Base-by-base conservation (phyloP, 2,888 invertebrate species). In the Tetrapedia diversipes region DNA sequence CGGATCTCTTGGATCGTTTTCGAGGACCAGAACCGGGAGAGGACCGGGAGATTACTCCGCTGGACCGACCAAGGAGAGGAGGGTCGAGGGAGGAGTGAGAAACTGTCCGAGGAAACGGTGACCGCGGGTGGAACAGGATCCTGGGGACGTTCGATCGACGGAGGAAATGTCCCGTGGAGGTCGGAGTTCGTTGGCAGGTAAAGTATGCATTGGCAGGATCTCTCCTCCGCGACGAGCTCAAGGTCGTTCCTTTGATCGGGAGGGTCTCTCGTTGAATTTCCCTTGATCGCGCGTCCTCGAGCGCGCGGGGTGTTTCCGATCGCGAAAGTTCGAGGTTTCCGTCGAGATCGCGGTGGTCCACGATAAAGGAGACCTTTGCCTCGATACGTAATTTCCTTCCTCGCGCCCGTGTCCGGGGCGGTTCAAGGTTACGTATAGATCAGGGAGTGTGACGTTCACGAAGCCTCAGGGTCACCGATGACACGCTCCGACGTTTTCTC, bases 401-500 rank as follows among this genome's bases (percentile, higher is more conserved):
- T 29, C 6, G 14, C 7, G 16, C 4, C 37, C 39, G 14, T 14
- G 37, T 16, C 10, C 16, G n/a, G 22, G 24, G 2, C 24, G 49
- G 76, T 69, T 76, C 77, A 75, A 76, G 77, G 77, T 77, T 77
- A 69, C n/a, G 37, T 54, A 57, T 41, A 22, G 29, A 43, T 14
- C 19, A 37, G 22, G 41, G 24, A 56, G 76, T 65, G 77, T 65
- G 77, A 64, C 76, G 64, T 60, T 54, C 27, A 41, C 7, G 43
- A 16, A 4, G 16, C 34, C 32, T 60, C 64, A 51, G 43, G 69
- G 54, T 75, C 77, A 60, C 22, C 64, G 14, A 24, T 10, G 32
- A 63, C 37, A 32, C 34, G 22, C 6, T 43, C 37, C 53, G n/a
- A 14, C 47, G 3, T 47, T 64, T 24, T 34, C 24, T 27, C 57